Conservation (phyloP, 2,797 vertebrate genomes). For the Carapus acus region DNA sequence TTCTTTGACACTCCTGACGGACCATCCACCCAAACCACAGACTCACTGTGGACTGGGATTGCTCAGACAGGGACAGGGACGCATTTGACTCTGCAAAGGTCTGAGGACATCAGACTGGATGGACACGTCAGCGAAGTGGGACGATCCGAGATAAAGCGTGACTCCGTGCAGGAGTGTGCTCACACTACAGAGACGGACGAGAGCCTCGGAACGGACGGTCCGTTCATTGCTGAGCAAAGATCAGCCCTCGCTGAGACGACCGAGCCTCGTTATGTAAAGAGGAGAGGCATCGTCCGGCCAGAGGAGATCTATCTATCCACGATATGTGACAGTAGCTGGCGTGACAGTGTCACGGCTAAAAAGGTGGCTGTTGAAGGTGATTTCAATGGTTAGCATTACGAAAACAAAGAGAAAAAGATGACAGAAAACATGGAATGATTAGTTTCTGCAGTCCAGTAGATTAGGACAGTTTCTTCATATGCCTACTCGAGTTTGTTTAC, state of each 20-base stretch:
- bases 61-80: slow-evolving; percentile 19
- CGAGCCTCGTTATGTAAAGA: slow-evolving; percentile 38
- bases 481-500: slow-evolving; percentile 40
- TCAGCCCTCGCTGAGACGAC: slow-evolving; percentile 17
- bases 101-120: slow-evolving; percentile 21
- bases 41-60: slow-evolving; percentile 25
- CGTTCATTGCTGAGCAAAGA: slow-evolving; percentile 28
- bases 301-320: slow-evolving; percentile 62
- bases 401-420: slow-evolving; percentile 62
- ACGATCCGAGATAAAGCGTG: slow-evolving; percentile 22
- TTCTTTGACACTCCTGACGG: slow-evolving; percentile 2
- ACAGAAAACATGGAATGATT: slow-evolving; percentile 54
- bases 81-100: slow-evolving; percentile 11
- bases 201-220: slow-evolving; percentile 33
- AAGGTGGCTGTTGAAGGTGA: slow-evolving; percentile 83
- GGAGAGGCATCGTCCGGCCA: slow-evolving; percentile 43
- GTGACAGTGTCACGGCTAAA: slow-evolving; percentile 70
- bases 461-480: slow-evolving; percentile 49
- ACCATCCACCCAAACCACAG: slow-evolving; percentile 20
- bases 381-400: slow-evolving; percentile 74
- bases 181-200: slow-evolving; percentile 27
- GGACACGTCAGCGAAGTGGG: slow-evolving; percentile 21
- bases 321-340: slow-evolving; percentile 60
- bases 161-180: slow-evolving; percentile 19
- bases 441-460: slow-evolving; percentile 43